These are phyloP conservation scores for Galerucella calmariensis DNA, from an alignment of 2,888 invertebrate species.

Conservation along the genomic window DNA sequence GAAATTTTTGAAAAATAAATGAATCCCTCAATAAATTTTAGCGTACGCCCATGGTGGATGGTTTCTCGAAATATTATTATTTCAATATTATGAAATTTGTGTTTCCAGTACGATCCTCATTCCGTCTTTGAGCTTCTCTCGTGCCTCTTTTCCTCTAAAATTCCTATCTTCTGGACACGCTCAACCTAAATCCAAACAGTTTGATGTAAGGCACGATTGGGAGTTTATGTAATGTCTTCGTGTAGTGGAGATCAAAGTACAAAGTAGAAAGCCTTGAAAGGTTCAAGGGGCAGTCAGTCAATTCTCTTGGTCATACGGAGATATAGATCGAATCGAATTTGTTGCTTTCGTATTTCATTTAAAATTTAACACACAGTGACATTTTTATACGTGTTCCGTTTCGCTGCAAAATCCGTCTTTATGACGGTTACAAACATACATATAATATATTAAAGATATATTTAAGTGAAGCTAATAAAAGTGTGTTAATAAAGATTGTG, in stretches of 20 bases:
- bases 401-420: background rate
- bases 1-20: too few species aligned
- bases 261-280: slow-evolving; percentile 34
- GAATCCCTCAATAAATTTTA: too few species aligned
- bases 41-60: too few species aligned
- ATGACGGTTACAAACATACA: too few species aligned
- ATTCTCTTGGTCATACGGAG: slow-evolving; percentile 24
- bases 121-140: background rate
- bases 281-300: slow-evolving; percentile 31
- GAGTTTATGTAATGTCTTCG: slow-evolving; percentile 40
- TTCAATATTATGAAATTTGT: slow-evolving; percentile 1
- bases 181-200: slow-evolving; percentile 38
- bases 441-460: too few species aligned
- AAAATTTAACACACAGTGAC: background rate
- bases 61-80: too few species aligned
- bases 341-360: slow-evolving; percentile 10
- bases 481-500: too few species aligned
- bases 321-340: slow-evolving; percentile 7
- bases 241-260: slow-evolving; percentile 39
- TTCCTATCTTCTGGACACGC: slow-evolving; percentile 25
- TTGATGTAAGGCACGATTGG: slow-evolving; percentile 41
- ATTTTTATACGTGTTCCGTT: background rate
- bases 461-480: too few species aligned
- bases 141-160: background rate
- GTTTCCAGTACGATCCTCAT: background rate